Evolutionary conservation across 2,888 invertebrate species (phyloP), one percentile per base, ranked within the genome.

Genomic region (Apeira syringaria): DNA sequence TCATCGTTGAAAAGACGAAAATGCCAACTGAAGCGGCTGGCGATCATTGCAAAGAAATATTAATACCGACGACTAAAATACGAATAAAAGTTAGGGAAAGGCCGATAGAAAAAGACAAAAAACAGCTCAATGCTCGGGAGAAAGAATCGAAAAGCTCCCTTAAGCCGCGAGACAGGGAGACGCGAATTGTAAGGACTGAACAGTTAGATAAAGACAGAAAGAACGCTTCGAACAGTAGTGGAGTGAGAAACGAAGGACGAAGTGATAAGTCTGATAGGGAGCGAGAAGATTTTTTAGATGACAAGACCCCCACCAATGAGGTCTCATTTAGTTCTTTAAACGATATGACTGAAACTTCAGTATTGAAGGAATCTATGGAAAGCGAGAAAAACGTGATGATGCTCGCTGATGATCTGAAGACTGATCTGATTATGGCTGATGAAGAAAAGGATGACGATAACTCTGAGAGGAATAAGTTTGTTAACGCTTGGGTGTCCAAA

Each of bases 361-460:
- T 89, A 44, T 56, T 90, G 1, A 88, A 81, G 57, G 90, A 90
- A 58, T 90, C 90, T 9, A 69, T 90, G 63, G 90, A 90, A 44
- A 90, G 90, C 52, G 89, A 88, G 55, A 86, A 88, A 49, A 87
- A 89, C 49, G 72, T 77, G 15, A 72, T 84, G 70, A 54, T 88
- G 50, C 70, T 84, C 20, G 84, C 88, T 29, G 90, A 90, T 53
- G 89, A 89, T 63, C 72, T 90, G 40, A 90, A 90, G 65, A 81
- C 77, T 68, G 90, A 90, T 72, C 74, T 90, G 50, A 83, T 90
- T 41, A 80, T 81, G 65, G 88, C 90, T 24, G 87, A 90, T 38
- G 90, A 90, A 50, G 90, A 90, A 54, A 90, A 90, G 52, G 89
- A 89, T 57, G 86, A 90, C 49, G 90, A 90, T 61, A 89, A 81